Evolutionary conservation across 2,888 invertebrate genomes (phyloP).

Genomic region (Phragmatobia fuliginosa): DNA sequence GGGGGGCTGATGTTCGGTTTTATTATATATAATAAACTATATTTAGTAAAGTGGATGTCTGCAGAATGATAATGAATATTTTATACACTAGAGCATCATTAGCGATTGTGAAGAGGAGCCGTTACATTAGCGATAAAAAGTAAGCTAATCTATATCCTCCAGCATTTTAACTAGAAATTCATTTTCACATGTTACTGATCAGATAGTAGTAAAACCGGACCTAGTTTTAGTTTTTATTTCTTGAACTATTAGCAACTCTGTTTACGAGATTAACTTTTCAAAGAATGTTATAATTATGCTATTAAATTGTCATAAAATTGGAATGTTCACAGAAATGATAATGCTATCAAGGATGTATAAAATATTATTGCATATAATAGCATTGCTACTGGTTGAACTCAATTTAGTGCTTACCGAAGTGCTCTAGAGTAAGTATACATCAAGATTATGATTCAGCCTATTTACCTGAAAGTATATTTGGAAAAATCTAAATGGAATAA

Average conservation of each 20-base stretch:
- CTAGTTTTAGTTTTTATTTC: conserved; percentile 18
- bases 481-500: not conserved
- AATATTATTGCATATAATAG: conserved; percentile 35
- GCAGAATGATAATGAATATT: not conserved
- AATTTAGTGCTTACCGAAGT: not conserved
- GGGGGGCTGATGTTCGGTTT: not conserved
- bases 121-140: not conserved
- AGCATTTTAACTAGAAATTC: not conserved
- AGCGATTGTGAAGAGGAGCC: not conserved
- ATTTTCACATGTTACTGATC: conserved; percentile 20
- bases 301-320: conserved; percentile 44
- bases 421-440: not conserved
- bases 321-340: conserved; percentile 23
- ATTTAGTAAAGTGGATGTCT: not conserved
- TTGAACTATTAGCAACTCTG: conserved; percentile 16
- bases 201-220: conserved; percentile 17
- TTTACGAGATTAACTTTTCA: conserved; percentile 22
- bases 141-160: conserved; percentile 13
- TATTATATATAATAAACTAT: not conserved
- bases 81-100: not conserved
- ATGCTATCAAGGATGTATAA: conserved; percentile 31
- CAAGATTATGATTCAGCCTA: not conserved
- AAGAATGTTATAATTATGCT: conserved; percentile 24
- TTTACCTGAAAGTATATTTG: not conserved
- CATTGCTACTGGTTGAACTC: conserved; percentile 22